A percentile compares a stretch with the other conserved stretches of the same genome.
phyloP scores from a whole-genome alignment of 2,113 vertebrate genomes.

The Albula glossodonta region DNA sequence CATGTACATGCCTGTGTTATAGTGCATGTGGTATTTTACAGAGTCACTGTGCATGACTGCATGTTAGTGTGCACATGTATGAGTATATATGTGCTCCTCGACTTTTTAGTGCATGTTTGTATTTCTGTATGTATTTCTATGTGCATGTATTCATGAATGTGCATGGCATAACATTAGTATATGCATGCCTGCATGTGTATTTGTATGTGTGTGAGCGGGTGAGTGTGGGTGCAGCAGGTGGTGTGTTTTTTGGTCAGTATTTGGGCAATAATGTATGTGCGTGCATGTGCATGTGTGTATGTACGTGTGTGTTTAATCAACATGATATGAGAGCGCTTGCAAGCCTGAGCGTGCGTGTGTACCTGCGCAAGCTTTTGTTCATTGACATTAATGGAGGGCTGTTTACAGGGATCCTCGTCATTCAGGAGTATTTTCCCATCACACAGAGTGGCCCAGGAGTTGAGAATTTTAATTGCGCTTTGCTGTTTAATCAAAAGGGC shows the following conservation, averaged over 20 bases:
- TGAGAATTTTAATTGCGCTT: not conserved
- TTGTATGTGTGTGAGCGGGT: not conserved
- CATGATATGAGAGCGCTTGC: not conserved
- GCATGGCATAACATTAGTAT: no score
- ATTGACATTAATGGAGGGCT: not conserved
- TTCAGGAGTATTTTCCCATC: not conserved
- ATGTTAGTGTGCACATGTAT: not conserved
- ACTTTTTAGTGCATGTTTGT: no score
- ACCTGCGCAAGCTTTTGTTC: not conserved
- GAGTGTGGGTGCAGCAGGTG: not conserved
- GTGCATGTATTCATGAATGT: not conserved
- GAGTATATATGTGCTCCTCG: not conserved
- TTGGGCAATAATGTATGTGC: not conserved
- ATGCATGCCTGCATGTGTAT: not conserved
- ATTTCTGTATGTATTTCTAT: not conserved
- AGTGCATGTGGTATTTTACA: not conserved
- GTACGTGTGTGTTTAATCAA: not conserved
- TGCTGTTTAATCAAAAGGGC: not conserved
- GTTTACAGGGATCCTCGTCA: not conserved
- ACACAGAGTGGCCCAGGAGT: not conserved
- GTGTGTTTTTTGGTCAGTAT: not conserved
- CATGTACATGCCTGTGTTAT: not conserved
- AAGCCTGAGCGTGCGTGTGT: not conserved
- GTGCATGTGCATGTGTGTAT: conserved; percentile 9
- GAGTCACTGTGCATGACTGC: not conserved